Evolutionary conservation across 2,797 vertebrate species (phyloP), one percentile per base, ranked within the genome.

Genomic region (Pagetopsis macropterus): DNA sequence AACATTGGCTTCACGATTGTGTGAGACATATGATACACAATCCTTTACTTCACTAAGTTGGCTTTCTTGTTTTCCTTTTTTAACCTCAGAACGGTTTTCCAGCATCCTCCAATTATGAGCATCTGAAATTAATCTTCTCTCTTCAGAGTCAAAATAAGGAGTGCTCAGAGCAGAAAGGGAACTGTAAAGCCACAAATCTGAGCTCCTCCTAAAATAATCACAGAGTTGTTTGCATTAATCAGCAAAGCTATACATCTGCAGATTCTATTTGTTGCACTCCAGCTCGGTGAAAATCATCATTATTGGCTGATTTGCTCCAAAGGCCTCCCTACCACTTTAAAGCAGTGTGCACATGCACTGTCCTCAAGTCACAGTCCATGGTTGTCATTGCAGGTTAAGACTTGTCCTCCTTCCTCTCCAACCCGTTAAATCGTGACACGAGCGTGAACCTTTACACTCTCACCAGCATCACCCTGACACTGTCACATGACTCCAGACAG

Each of bases 401-500:
- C 52, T 41, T 40, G 33, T 10, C 44, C 44, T 9, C 14, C 15
- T 13, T 16, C 21, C 21, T 8, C 49, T 1, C 0, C 9, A 15
- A n/a, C 3, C 15, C 3, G 16, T 62, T 44, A 48, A 66, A 49
- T 60, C 16, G n/a, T 71, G 58, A 71, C 80, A 60, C 16, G 15
- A 68, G 41, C 43, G 11, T 81, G 72, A 84, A 66, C 82, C 65
- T 70, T 64, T 54, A 60, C 62, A 37, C 59, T 50, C 71, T 67
- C 67, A 52, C 49, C 74, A 61, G 48, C 59, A 40, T 78, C 76
- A 19, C 71, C 63, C 65, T 67, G 65, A 74, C 58, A 16, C 51
- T 17, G 80, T 88, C 75, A 75, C 84, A 81, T 79, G 78, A 72
- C 62, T 59, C 19, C 54, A 44, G 48, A 69, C 45, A 68, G 56